phyloP scores from a whole-genome alignment of 2,888 invertebrate genomes.

The Cataglyphis livida region DNA sequence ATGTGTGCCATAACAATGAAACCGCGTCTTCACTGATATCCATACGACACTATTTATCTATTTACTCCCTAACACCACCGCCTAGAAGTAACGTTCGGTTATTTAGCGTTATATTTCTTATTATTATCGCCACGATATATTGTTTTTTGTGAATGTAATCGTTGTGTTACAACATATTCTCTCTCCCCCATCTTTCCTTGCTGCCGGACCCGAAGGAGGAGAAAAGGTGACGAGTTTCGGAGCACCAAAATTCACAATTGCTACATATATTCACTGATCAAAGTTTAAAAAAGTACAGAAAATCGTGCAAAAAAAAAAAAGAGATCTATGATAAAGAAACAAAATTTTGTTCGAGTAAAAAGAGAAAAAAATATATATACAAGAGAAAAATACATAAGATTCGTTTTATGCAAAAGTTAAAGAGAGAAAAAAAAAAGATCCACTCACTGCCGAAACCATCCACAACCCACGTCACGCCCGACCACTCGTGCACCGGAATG shows the following conservation, averaged over 20 bases:
- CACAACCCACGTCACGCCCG: slow-evolving; percentile 79
- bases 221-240: slow-evolving; percentile 89
- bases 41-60: slow-evolving; percentile 78
- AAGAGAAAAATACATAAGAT: slow-evolving; percentile 48
- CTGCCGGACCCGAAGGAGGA: slow-evolving; percentile 87
- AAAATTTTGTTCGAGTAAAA: slow-evolving; percentile 55
- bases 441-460: slow-evolving; percentile 81
- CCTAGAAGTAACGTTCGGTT: slow-evolving; percentile 84
- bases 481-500: slow-evolving; percentile 83
- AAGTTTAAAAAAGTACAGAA: slow-evolving; percentile 60
- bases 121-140: slow-evolving; percentile 80
- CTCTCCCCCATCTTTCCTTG: slow-evolving; percentile 85
- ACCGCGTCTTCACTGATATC: slow-evolving; percentile 37
- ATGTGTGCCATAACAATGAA: slow-evolving; percentile 26
- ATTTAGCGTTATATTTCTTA: slow-evolving; percentile 84
- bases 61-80: slow-evolving; percentile 85
- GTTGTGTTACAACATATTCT: slow-evolving; percentile 85
- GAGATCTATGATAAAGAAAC: slow-evolving; percentile 36
- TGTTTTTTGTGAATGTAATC: slow-evolving; percentile 86
- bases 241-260: slow-evolving; percentile 86
- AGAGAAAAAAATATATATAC: slow-evolving; percentile 60
- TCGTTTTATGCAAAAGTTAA: slow-evolving; percentile 60
- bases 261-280: slow-evolving; percentile 75
- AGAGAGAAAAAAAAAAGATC: slow-evolving; percentile 70
- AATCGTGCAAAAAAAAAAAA: slow-evolving; percentile 53